These are phyloP conservation scores for Ischnura elegans DNA, from an alignment of 2,888 invertebrate species.

Conservation along the genomic window DNA sequence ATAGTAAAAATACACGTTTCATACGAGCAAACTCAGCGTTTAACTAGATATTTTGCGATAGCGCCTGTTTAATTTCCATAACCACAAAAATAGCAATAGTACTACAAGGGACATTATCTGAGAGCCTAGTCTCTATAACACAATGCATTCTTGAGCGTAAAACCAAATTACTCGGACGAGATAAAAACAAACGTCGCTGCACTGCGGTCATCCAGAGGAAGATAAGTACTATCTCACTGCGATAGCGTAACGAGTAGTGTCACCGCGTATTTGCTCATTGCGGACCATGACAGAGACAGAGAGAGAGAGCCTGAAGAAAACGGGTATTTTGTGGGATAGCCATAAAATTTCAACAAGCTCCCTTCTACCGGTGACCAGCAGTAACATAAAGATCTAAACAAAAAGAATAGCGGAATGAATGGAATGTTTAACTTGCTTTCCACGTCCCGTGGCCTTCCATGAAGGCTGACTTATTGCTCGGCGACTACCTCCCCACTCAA, in stretches of 20 bases:
- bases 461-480: constrained; percentile 47
- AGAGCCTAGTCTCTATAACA: neutral
- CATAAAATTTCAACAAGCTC: constrained; percentile 10
- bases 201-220: neutral
- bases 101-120: too few relatives aligned
- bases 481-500: neutral
- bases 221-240: neutral
- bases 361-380: neutral
- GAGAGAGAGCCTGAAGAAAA: neutral
- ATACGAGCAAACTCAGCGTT: too few relatives aligned
- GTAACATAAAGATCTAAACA: neutral
- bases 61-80: too few relatives aligned
- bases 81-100: too few relatives aligned
- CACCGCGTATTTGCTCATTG: neutral
- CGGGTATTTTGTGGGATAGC: neutral
- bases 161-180: neutral
- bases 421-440: constrained; percentile 40
- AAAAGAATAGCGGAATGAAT: constrained; percentile 34
- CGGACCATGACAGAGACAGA: neutral
- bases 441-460: constrained; percentile 23
- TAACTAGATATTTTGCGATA: too few relatives aligned
- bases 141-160: neutral
- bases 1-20: too few relatives aligned
- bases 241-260: neutral
- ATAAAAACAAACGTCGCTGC: neutral